Evolutionary conservation across 2,888 invertebrate species (phyloP).

Genomic region (Ditula angustiorana): DNA sequence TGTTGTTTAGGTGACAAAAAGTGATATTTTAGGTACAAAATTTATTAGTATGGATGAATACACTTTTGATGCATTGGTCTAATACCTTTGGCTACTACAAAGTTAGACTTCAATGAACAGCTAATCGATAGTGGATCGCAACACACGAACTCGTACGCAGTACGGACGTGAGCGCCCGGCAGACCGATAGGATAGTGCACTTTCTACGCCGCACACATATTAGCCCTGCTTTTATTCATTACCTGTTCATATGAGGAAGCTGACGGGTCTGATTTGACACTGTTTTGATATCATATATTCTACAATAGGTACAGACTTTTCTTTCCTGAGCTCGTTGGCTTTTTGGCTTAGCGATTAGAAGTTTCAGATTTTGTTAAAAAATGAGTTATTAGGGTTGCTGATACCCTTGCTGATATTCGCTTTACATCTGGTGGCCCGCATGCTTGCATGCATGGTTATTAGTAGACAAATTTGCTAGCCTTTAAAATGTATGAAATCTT

Average conservation of each 20-base stretch:
- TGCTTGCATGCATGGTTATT: no score
- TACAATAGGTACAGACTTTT: conserved; percentile 1
- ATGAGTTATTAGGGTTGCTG: no score
- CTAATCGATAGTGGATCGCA: conserved; percentile 21
- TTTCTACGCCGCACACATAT: conserved; percentile 45
- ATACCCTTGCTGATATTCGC: no score
- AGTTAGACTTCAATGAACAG: not conserved
- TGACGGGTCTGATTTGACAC: not conserved
- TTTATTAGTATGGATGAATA: no score
- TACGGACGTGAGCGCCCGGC: conserved; percentile 21
- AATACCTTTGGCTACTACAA: no score
- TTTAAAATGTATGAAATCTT: no score
- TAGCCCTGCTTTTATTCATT: conserved; percentile 37
- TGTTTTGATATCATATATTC: conserved; percentile 12
- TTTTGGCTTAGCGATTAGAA: not conserved
- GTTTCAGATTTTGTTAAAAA: not conserved
- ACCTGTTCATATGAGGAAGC: conserved; percentile 31
- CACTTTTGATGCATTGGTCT: no score
- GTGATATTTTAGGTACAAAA: no score
- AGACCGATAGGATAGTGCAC: conserved; percentile 40
- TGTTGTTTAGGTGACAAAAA: no score
- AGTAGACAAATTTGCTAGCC: no score
- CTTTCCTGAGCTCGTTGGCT: not conserved
- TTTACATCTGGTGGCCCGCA: no score
- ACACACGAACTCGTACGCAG: conserved; percentile 18